Conservation (phyloP, 2,888 invertebrate genomes). For the Stenolophus ochropezus region DNA sequence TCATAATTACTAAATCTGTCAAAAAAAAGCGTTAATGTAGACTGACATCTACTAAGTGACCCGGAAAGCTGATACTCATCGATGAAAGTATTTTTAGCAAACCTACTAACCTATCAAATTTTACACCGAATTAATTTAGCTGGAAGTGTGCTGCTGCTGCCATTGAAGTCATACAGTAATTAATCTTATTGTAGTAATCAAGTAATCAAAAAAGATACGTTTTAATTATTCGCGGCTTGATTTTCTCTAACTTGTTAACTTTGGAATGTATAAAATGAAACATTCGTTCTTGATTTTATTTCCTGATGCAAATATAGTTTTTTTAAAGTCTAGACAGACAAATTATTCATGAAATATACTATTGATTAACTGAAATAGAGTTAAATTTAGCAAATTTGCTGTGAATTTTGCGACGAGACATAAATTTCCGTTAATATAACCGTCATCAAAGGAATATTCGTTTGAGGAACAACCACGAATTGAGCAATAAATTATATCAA, state of each 20-base stretch:
- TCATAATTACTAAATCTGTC: background rate
- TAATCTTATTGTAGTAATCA: background rate
- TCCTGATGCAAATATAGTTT: background rate
- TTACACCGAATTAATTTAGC: background rate
- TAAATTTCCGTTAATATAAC: conserved; percentile 4
- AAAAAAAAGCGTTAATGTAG: conserved; percentile 3
- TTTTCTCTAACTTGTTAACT: background rate
- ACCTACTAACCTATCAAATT: background rate
- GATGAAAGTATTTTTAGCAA: conserved; percentile 8
- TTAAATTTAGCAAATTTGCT: background rate
- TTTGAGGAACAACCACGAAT: background rate
- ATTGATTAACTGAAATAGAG: background rate
- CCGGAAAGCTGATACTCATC: conserved; percentile 13
- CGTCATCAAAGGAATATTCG: background rate
- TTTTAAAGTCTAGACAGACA: background rate
- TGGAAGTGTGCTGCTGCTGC: background rate
- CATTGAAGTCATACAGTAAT: background rate
- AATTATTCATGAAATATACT: background rate
- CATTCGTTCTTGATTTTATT: background rate
- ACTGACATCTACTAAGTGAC: background rate
- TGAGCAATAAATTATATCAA: background rate
- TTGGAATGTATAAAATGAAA: background rate
- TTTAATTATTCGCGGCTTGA: background rate
- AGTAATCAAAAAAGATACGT: background rate
- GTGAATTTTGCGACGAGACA: background rate